Conservation (phyloP, 1,140 invertebrate genomes). For the Monochamus saltuarius region DNA sequence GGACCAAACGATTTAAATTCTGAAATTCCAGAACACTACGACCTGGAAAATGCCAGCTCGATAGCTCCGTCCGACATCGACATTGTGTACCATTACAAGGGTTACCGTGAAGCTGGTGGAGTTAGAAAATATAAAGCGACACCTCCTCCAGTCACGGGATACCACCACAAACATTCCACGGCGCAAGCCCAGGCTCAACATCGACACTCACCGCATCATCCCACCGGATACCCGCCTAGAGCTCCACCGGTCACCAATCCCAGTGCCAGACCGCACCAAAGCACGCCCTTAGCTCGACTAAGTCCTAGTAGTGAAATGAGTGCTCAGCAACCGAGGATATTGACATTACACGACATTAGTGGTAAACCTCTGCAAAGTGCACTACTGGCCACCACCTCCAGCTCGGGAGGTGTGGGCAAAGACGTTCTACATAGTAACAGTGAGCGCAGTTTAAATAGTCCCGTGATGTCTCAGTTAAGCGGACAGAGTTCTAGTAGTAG, state of each 20-base stretch:
- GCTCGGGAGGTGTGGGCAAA: constrained; percentile 79
- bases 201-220: constrained; percentile 69
- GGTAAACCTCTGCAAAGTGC: constrained; percentile 88
- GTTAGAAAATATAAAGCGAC: constrained; percentile 83
- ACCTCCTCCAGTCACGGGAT: constrained; percentile 69
- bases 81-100: constrained; percentile 95
- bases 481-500: constrained; percentile 75
- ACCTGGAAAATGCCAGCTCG: constrained; percentile 94
- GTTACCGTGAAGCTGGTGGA: constrained; percentile 77
- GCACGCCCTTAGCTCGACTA: constrained; percentile 83
- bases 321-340: constrained; percentile 84
- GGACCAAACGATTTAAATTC: constrained; percentile 67
- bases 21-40: constrained; percentile 93
- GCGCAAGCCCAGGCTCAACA: constrained; percentile 63
- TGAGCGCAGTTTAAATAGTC: constrained; percentile 85
- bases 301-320: constrained; percentile 91
- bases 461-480: constrained; percentile 86
- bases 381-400: constrained; percentile 82
- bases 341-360: constrained; percentile 90
- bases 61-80: constrained; percentile 97
- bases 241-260: constrained; percentile 65
- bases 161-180: constrained; percentile 76
- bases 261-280: constrained; percentile 73
- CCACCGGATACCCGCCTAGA: constrained; percentile 66
- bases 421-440: constrained; percentile 84